Evolutionary conservation across 2,888 invertebrate genomes (phyloP), one percentile per base, ranked within the genome.

Genomic region (Erpobdella octoculata): DNA sequence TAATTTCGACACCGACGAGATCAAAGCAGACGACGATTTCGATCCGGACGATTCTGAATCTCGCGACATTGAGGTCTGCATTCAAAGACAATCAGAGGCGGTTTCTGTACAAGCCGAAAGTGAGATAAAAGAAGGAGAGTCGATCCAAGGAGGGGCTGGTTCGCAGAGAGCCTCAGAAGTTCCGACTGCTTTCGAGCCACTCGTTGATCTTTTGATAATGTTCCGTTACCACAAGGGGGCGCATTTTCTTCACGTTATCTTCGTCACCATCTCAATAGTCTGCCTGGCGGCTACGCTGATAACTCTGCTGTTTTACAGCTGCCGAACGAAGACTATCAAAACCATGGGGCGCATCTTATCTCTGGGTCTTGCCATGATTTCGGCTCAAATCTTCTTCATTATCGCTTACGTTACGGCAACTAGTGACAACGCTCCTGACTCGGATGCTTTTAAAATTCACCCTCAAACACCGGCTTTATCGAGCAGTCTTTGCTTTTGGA

Each of bases 181-280:
- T 12, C 12, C 12, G 28, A 48, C 68, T 2, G 31, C 68, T 28
- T 21, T 21, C 12, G 37, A 46, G 33, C 25, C 31, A 9, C 33
- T 33, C 15, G 35, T 68, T 18, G 59, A 71, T 37, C 28, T 67
- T 31, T 46, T 66, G 21, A 53, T 59, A 5, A 67, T 71, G 66
- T 67, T 71, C 67, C 37, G 38, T 25, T 71, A 48, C 18, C 18
- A 66, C 33, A 59, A 67, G 1, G 18, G 53, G 4, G 76, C 75
- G 66, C 64, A 59, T 12, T 38, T 76, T 25, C 64, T 89, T 65
- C 88, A 88, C 18, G 82, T 89, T 62, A 84, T 88, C 75, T 88
- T 88, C 61, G 87, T 88, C 8, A 84, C 88, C 18, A 87, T 86
- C 12, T 86, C 86, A 0, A 79, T 85, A 48, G 74, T 85, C 31